Evolutionary conservation across 1,140 invertebrate species (phyloP), one percentile per base, ranked within the genome.

Genomic region (Pissodes strobi): DNA sequence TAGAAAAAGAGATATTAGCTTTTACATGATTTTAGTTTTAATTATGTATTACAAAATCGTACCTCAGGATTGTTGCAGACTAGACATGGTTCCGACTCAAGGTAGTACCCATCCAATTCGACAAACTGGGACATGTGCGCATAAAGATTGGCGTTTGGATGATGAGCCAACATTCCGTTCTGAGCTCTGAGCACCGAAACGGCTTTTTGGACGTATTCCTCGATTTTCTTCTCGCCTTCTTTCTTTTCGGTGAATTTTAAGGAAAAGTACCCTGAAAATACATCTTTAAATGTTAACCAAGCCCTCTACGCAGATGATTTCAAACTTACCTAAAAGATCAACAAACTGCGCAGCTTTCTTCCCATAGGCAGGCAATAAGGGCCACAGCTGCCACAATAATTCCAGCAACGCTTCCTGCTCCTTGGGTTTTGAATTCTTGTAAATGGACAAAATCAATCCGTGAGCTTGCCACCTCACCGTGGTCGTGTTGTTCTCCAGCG

Each of bases 401-500:
- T 92, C 90, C 0, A 97, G 80, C 13, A 98, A 74, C 10, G 82
- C 80, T 67, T 91, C 88, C 75, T 95, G 93, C 68, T 96, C 90
- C 0, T 81, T 70, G 37, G 85, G 80, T 13, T 86, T 83, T 2
- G 91, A 94, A 75, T 95, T 91, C 74, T 92, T 92, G 73, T 90
- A 94, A 69, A 95, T 87, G 4, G 92, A 88, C n/a, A 92, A 82
- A 15, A 94, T 82, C 2, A 96, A 80, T 0, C 90, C 88, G 78
- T 99, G 97, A 0, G 94, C 94, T 81, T 97, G 94, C 95, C 95
- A 98, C 61, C 97, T 87, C 2, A 97, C 89, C 48, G 90, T 88
- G 0, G 92, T 94, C 4, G 91, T 90, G 76, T 98, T 97, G 0
- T 94, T 96, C 79, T 98, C 95, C 39, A 98, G 79, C 10, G 98